Evolutionary conservation across 2,888 invertebrate genomes (phyloP).

Genomic region (Zaprionus bogoriensis): DNA sequence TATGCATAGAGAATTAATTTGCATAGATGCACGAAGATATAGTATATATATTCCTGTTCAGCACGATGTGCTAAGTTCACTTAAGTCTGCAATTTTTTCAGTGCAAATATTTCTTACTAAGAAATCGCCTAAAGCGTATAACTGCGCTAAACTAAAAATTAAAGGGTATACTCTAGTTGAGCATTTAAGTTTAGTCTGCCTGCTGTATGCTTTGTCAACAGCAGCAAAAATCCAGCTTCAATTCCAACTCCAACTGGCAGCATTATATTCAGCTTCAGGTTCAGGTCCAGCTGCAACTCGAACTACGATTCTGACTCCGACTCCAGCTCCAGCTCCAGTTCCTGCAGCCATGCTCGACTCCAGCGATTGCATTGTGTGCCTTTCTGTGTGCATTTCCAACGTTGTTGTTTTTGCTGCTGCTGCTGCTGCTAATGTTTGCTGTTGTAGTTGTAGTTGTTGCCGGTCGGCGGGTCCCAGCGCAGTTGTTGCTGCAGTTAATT

Average conservation of each 20-base stretch:
- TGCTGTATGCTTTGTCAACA: constrained; percentile 59
- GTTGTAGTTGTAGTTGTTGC: background rate
- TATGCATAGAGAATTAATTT: background rate
- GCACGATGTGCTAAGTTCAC: background rate
- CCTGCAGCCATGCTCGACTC: constrained; percentile 1
- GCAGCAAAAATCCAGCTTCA: background rate
- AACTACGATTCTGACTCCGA: background rate
- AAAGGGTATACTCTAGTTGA: background rate
- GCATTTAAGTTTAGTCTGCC: background rate
- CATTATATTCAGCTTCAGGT: background rate
- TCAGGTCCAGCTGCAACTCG: constrained; percentile 4
- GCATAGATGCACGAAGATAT: background rate
- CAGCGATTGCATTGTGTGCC: constrained; percentile 57
- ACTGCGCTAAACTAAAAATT: too few species aligned
- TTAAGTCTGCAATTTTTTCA: too few species aligned
- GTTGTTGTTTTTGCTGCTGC: constrained; percentile 27
- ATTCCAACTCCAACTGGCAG: background rate
- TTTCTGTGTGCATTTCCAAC: constrained; percentile 65
- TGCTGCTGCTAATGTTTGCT: constrained; percentile 7
- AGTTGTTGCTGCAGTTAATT: constrained; percentile 80
- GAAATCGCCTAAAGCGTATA: too few species aligned
- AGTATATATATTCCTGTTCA: background rate
- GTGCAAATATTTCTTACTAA: too few species aligned
- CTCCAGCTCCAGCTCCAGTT: constrained; percentile 12
- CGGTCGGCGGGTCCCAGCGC: constrained; percentile 14